Evolutionary conservation across 2,888 invertebrate species (phyloP).

Genomic region (Nomada ruficornis): DNA sequence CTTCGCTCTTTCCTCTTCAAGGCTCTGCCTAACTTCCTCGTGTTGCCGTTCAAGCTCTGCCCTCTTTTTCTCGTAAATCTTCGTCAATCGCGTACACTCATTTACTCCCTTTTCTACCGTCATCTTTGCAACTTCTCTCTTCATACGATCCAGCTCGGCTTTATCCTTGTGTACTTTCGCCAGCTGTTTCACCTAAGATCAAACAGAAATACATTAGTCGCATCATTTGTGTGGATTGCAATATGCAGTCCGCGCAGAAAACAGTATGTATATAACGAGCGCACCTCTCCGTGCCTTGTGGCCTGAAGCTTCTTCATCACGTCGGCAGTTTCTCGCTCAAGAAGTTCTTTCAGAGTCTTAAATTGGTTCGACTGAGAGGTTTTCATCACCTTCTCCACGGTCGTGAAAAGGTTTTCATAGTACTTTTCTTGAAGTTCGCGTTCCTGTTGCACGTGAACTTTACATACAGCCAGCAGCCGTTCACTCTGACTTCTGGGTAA

Average conservation of each 20-base stretch:
- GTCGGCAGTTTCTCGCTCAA: slow-evolving; percentile 90
- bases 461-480: slow-evolving; percentile 87
- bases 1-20: slow-evolving; percentile 89
- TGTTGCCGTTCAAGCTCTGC: slow-evolving; percentile 92
- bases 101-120: slow-evolving; percentile 96
- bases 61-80: slow-evolving; percentile 90
- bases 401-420: slow-evolving; percentile 91
- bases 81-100: slow-evolving; percentile 92
- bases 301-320: slow-evolving; percentile 93
- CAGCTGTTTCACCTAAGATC: slow-evolving; percentile 89
- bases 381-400: slow-evolving; percentile 92
- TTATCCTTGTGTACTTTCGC: slow-evolving; percentile 95
- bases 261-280: background rate
- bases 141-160: slow-evolving; percentile 94
- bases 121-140: slow-evolving; percentile 92
- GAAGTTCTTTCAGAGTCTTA: slow-evolving; percentile 89
- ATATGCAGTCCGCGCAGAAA: background rate
- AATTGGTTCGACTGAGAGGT: slow-evolving; percentile 92
- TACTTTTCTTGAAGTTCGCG: slow-evolving; percentile 93
- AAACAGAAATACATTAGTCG: background rate
- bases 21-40: slow-evolving; percentile 89
- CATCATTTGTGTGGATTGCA: background rate
- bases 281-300: slow-evolving; percentile 91
- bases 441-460: slow-evolving; percentile 90
- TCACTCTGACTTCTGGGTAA: slow-evolving; percentile 88